Evolutionary conservation across 2,888 invertebrate genomes (phyloP).

Genomic region (Coenonympha arcania): DNA sequence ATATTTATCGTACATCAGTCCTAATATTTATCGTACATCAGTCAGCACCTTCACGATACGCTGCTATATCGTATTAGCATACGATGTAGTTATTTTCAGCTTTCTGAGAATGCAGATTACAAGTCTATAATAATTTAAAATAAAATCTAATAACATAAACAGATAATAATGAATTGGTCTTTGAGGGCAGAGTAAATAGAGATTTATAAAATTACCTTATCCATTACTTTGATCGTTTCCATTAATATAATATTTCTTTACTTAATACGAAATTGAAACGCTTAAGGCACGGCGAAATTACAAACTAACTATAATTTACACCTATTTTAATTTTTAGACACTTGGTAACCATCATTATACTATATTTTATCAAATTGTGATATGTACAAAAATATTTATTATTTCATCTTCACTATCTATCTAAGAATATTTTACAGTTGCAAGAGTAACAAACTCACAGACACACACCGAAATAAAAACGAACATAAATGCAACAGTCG

Average conservation of each 20-base stretch:
- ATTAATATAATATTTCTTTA: constrained; percentile 41
- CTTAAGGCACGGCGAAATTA: constrained; percentile 73
- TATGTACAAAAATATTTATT: constrained; percentile 73
- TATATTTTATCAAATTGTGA: constrained; percentile 61
- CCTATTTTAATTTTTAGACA: constrained; percentile 41
- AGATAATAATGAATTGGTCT: constrained; percentile 38
- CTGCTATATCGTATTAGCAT: too few species aligned
- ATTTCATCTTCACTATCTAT: constrained; percentile 55
- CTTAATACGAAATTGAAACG: constrained; percentile 71
- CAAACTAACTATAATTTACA: constrained; percentile 60
- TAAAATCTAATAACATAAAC: constrained; percentile 34
- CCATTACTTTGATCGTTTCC: constrained; percentile 55
- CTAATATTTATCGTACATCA: too few species aligned
- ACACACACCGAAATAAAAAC: constrained; percentile 22
- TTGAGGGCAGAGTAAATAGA: constrained; percentile 50
- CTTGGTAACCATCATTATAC: constrained; percentile 64
- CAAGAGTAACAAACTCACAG: constrained; percentile 24
- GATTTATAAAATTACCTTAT: constrained; percentile 57
- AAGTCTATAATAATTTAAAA: constrained; percentile 5
- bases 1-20: too few species aligned
- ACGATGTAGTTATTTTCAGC: too few species aligned
- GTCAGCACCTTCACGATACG: too few species aligned
- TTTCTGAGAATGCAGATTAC: too few species aligned
- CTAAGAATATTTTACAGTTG: constrained; percentile 39
- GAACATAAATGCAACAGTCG: constrained; percentile 25